Base-by-base conservation (phyloP, 1,140 invertebrate genomes). In the Hydropsyche tenuis region DNA sequence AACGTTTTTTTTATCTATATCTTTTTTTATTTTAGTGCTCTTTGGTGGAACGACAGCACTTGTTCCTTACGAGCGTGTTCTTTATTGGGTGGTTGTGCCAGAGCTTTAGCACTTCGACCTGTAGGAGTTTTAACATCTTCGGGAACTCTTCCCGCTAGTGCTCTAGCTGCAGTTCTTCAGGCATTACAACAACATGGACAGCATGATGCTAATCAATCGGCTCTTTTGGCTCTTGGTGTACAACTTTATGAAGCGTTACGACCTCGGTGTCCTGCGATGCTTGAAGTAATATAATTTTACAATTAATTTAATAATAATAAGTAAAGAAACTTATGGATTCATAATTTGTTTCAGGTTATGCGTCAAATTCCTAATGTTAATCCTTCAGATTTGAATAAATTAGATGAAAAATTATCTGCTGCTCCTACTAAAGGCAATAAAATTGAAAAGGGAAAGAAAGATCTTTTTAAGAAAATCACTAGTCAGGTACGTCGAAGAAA, bases 391-490 rank as follows among this genome's bases (percentile, higher is more conserved):
- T 81, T 94, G 51, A 91, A 92, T 74, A 89, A 92, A 71, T 90
- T 96, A 73, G 94, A 96, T 81, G 94, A 96, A 77, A 93, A 93
- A 81, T 89, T 96, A 80, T 82, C 91, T 9, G 87, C 89, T 2
- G 84, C 86, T 30, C 88, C 88, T 11, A 88, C 88, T 68, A 91
- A 90, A 78, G 91, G 91, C 20, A 89, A 90, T 78, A 93, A 93
- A 81, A 88, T 93, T 12, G 94, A 96, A 78, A 95, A 95, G 80
- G 91, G 91, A 73, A 96, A 95, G 81, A 94, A 94, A 78, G 94
- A 96, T 80, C 85, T 94, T 12, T 96, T 96, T 81, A 96, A 93
- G 81, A 95, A 94, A 84, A 89, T 97, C 48, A 94, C 94, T 1
- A 89, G 88, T 72, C 90, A 90, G 83, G 91, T 94, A 82, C 82